phyloP scores from a whole-genome alignment of 2,113 vertebrate genomes.

The Fulmarus glacialis region DNA sequence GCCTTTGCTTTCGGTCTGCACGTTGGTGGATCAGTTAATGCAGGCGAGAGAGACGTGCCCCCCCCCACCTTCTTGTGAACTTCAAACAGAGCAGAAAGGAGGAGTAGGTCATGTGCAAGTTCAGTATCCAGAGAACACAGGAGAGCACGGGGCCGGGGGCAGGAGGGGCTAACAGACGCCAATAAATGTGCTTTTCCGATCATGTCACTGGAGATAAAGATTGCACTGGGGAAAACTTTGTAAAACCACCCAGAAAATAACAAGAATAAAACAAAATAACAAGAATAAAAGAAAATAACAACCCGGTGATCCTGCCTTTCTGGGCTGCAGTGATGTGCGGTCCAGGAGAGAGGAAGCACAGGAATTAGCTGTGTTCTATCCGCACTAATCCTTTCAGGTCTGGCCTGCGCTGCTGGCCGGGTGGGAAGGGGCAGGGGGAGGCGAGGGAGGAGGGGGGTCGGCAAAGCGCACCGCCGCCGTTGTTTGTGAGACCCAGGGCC shows the following conservation, averaged over 20 bases:
- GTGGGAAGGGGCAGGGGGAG: not conserved
- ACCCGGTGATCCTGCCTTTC: rapidly evolving
- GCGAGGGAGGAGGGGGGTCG: rapidly evolving
- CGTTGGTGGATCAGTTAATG: rapidly evolving
- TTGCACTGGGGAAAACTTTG: not conserved
- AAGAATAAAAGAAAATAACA: rapidly evolving
- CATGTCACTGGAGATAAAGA: not conserved
- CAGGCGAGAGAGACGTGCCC: not conserved
- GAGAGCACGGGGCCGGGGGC: not conserved
- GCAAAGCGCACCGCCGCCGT: rapidly evolving
- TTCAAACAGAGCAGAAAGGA: not conserved
- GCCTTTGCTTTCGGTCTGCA: not conserved
- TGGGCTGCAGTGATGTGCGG: not conserved
- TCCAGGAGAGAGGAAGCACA: rapidly evolving
- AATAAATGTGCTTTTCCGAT: not conserved
- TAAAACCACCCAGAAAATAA: rapidly evolving
- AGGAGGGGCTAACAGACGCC: not conserved
- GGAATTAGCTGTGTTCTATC: rapidly evolving
- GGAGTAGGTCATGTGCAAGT: not conserved
- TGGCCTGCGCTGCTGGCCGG: rapidly evolving
- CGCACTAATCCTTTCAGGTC: rapidly evolving
- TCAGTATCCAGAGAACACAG: rapidly evolving
- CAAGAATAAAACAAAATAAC: too few relatives aligned
- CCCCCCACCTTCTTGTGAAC: not conserved
- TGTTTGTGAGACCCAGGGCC: not conserved